These are phyloP conservation scores for Chitala chitala DNA, from an alignment of 2,113 vertebrate genomes.

Conservation along the genomic window DNA sequence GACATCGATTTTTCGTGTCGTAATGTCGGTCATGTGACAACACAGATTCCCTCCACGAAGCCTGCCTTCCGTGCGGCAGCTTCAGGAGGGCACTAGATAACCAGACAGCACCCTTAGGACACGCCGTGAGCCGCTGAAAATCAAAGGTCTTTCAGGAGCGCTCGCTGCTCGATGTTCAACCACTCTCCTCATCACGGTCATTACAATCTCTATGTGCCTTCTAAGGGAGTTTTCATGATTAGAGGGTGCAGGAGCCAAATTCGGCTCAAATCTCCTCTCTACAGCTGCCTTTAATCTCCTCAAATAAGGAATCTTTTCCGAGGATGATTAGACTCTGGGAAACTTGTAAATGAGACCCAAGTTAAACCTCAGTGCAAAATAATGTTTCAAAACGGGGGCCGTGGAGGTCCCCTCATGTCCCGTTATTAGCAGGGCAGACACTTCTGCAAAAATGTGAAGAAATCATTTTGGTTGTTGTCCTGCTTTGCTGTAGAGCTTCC, in stretches of 20 bases:
- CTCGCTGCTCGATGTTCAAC: constrained; percentile 18
- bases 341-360: constrained; percentile 12
- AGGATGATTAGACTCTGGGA: constrained; percentile 16
- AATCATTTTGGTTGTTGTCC: background rate
- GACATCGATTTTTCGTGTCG: background rate
- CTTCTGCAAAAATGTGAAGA: background rate
- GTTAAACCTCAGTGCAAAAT: background rate
- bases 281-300: constrained; percentile 24
- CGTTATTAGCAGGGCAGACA: constrained; percentile 6
- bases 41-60: background rate
- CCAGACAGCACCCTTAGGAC: constrained; percentile 18
- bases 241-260: constrained; percentile 15
- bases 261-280: constrained; percentile 18
- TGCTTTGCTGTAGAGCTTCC: background rate
- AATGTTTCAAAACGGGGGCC: constrained; percentile 1
- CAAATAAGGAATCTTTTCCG: constrained; percentile 6
- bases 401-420: background rate
- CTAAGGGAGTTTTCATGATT: constrained; percentile 23
- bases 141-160: constrained; percentile 23
- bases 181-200: constrained; percentile 7
- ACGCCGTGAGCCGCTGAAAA: constrained; percentile 20
- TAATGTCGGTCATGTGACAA: background rate
- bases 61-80: background rate
- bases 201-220: constrained; percentile 19
- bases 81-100: constrained; percentile 13